phyloP scores from a whole-genome alignment of 92 coral and sea anemone species.

The Porites evermanni region DNA sequence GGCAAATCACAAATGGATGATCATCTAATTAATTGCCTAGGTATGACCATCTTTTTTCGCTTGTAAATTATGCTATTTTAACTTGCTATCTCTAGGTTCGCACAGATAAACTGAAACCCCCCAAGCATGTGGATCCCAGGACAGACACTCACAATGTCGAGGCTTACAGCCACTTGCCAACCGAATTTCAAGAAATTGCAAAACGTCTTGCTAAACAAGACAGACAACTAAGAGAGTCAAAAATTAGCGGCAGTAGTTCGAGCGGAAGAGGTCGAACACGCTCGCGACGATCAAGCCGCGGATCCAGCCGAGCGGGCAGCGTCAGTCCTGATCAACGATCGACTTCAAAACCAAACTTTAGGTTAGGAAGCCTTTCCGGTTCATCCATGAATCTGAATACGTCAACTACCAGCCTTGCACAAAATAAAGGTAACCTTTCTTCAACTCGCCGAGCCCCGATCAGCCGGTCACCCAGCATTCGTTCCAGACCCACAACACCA shows the following conservation, averaged over 20 bases:
- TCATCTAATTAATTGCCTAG: too few relatives aligned
- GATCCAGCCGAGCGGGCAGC: conserved; percentile 80
- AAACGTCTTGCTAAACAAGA: conserved; percentile 92
- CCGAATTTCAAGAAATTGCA: conserved; percentile 97
- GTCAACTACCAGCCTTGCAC: conserved; percentile 51
- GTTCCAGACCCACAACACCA: conserved; percentile 83
- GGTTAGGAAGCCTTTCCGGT: conserved; percentile 55
- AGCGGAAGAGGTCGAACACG: conserved; percentile 72
- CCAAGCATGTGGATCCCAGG: conserved; percentile 71
- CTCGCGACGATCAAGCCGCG: conserved; percentile 74
- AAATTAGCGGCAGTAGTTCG: conserved; percentile 64
- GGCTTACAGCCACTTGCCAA: conserved; percentile 88
- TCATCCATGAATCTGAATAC: conserved; percentile 51
- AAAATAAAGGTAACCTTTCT: conserved; percentile 49
- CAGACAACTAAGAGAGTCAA: conserved; percentile 63
- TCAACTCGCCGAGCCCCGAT: conserved; percentile 61
- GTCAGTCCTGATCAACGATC: conserved; percentile 71
- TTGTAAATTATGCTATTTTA: neutral
- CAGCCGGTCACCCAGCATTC: conserved; percentile 83
- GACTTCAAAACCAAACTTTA: conserved; percentile 43
- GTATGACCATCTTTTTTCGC: too few relatives aligned
- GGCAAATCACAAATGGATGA: too few relatives aligned
- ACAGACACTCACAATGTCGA: conserved; percentile 86
- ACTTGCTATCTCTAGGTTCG: conserved; percentile 9
- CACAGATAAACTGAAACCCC: conserved; percentile 7